phyloP scores from a whole-genome alignment of 2,888 invertebrate species.

The Lycophotia porphyrea region DNA sequence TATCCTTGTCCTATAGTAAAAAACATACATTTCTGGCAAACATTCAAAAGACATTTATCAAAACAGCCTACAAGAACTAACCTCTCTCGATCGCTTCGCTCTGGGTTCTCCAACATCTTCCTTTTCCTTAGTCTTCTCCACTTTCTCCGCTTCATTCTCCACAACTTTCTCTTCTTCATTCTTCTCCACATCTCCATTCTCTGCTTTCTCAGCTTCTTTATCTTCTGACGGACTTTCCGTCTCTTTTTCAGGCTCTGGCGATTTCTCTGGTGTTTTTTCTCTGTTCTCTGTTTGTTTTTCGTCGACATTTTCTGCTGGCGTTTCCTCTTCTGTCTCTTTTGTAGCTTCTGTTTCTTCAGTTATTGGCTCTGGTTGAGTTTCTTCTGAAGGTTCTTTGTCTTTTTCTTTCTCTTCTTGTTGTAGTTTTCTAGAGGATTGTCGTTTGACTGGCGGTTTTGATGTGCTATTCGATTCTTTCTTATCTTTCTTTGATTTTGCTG shows the following conservation, averaged over 20 bases:
- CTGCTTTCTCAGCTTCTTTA: slow-evolving; percentile 48
- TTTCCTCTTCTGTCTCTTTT: slow-evolving; percentile 31
- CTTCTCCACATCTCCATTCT: slow-evolving; percentile 53
- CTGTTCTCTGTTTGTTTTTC: slow-evolving; percentile 16
- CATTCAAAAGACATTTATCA: neutral
- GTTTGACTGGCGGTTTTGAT: slow-evolving; percentile 74
- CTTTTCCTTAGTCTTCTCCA: slow-evolving; percentile 55
- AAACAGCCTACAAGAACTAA: slow-evolving; percentile 61
- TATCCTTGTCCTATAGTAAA: neutral
- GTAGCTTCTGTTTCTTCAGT: slow-evolving; percentile 45
- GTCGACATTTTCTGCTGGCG: slow-evolving; percentile 34
- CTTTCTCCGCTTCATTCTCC: slow-evolving; percentile 53
- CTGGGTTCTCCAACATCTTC: slow-evolving; percentile 76
- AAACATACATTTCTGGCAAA: slow-evolving; percentile 15
- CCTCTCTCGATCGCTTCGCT: slow-evolving; percentile 87
- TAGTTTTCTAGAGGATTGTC: slow-evolving; percentile 81
- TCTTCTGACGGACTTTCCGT: slow-evolving; percentile 45
- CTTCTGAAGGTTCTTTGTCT: slow-evolving; percentile 67
- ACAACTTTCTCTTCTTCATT: slow-evolving; percentile 50
- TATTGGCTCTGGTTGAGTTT: slow-evolving; percentile 58
- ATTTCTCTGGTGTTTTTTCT: slow-evolving; percentile 42
- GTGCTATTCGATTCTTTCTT: slow-evolving; percentile 74
- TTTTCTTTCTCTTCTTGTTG: slow-evolving; percentile 78
- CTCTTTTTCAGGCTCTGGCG: slow-evolving; percentile 44
- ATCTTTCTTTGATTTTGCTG: slow-evolving; percentile 78